Percentiles rank a stretch among this genome's conserved stretches.
These are phyloP conservation scores for Epizoanthus illoricatus DNA, from an alignment of 92 coral and sea anemone species.

Conservation along the genomic window DNA sequence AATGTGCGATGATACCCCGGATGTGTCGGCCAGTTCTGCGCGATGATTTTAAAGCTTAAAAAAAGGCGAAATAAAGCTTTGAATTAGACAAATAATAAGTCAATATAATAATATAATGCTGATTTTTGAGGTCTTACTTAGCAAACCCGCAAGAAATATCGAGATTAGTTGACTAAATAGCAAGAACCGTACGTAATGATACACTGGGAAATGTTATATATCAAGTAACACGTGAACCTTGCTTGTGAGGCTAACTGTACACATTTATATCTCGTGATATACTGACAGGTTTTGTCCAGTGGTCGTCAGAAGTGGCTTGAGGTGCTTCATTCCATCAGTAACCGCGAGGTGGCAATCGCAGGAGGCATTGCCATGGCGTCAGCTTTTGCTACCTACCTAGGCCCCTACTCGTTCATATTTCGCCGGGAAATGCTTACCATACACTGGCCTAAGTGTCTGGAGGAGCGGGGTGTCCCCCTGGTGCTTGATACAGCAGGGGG, in stretches of 20 bases:
- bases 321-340: constrained; percentile 78
- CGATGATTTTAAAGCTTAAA: no score
- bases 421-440: constrained; percentile 90
- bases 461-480: constrained; percentile 94
- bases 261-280: not conserved
- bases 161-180: no score
- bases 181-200: no score
- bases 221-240: no score
- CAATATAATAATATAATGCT: no score
- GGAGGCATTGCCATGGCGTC: constrained; percentile 98
- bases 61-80: no score
- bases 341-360: constrained; percentile 83
- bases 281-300: constrained; percentile 79
- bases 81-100: no score
- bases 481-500: constrained; percentile 70
- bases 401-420: constrained; percentile 91
- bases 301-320: constrained; percentile 95
- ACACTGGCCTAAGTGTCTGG: constrained; percentile 91
- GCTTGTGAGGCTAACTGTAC: not conserved
- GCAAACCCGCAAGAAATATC: no score
- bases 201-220: no score
- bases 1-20: no score
- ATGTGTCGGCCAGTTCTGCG: no score
- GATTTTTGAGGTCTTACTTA: no score
- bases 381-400: constrained; percentile 95